Evolutionary conservation across 2,113 vertebrate genomes (phyloP), one percentile per base, ranked within the genome.

Genomic region (Maccullochella peelii): DNA sequence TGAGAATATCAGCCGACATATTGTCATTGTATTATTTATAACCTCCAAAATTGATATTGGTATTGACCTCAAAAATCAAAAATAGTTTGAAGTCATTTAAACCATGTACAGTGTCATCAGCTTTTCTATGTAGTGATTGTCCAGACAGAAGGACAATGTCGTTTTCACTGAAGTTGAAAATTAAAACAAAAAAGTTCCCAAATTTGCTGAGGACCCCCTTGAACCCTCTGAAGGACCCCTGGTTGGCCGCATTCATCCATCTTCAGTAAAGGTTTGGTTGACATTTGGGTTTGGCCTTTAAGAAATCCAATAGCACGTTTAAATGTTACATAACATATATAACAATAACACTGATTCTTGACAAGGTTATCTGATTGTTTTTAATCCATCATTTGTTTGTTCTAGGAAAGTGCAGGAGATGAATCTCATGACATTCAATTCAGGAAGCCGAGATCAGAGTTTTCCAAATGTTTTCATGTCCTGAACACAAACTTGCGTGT

Each of bases 211-310:
- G 49, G 49, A 74, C 16, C 7, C 38, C 16, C 11, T 27, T 63
- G 21, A 54, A 55, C 44, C 12, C 50, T 40, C 40, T 42, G 11
- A n/a, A 54, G 59, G 27, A 36, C 3, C 0, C 47, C 58, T 15
- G 50, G 12, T 66, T 5, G 2, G 52, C 44, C 7, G 10, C 23
- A 40, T 16, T 15, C 54, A 47, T 2, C 40, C 58, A 27, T 21
- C n/a, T 49, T 52, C 40, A 33, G 8, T 20, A 10, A 15, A 20
- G 47, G 20, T 62, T 59, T 50, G 47, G 1, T 2, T 68, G 75
- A 71, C 72, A 11, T 58, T 73, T 78, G 3, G 14, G 44, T 72
- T 76, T 58, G 23, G 27, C 61, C 66, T 82, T 72, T 82, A 15
- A 58, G n/a, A 63, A 77, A 47, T 57, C 16, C 6, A 62, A 68